Evolutionary conservation across 2,888 invertebrate species (phyloP).

Genomic region (Halictus ligatus): DNA sequence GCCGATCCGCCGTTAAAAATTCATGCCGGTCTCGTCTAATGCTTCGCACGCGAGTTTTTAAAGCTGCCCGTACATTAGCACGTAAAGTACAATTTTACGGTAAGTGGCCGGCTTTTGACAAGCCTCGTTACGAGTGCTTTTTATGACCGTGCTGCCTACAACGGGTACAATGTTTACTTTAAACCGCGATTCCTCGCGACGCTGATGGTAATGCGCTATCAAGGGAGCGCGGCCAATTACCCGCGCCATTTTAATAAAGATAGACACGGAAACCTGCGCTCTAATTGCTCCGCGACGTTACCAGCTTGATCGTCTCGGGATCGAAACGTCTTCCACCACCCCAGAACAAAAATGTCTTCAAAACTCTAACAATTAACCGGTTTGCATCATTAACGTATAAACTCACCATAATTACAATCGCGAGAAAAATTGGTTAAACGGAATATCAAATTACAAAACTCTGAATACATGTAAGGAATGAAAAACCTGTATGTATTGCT

Average conservation of each 20-base stretch:
- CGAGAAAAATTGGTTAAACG: too few species aligned
- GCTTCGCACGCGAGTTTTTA: constrained; percentile 53
- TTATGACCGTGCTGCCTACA: constrained; percentile 25
- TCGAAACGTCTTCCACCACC: too few species aligned
- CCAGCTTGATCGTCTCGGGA: not conserved
- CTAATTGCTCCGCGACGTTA: not conserved
- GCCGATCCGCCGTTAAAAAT: constrained; percentile 56
- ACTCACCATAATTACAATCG: too few species aligned
- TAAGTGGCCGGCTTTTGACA: constrained; percentile 61
- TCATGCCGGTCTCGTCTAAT: constrained; percentile 51
- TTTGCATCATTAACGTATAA: too few species aligned
- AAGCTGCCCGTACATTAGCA: constrained; percentile 49
- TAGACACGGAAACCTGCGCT: not conserved
- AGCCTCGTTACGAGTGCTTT: constrained; percentile 45
- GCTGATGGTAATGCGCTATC: constrained; percentile 28
- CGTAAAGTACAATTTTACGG: constrained; percentile 66
- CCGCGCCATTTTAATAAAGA: constrained; percentile 13
- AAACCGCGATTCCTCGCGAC: constrained; percentile 29
- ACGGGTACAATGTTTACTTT: constrained; percentile 32
- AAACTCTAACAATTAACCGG: too few species aligned
- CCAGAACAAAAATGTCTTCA: too few species aligned
- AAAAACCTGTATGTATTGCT: too few species aligned
- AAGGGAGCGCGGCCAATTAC: constrained; percentile 15
- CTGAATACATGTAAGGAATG: too few species aligned
- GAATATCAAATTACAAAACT: too few species aligned